Conservation (phyloP, 2,113 vertebrate genomes). For the Strix aluco region DNA sequence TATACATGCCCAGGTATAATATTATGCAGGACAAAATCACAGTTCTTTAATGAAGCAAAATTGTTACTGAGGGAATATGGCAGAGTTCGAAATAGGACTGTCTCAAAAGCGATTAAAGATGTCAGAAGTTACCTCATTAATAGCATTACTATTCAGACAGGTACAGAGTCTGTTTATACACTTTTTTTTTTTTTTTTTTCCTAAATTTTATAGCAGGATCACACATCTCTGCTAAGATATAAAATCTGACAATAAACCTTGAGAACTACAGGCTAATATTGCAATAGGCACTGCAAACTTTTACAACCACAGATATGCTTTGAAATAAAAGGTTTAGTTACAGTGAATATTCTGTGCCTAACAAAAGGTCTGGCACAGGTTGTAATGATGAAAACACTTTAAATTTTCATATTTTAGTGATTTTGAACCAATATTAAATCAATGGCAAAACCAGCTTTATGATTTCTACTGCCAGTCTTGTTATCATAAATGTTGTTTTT, state of each 20-base stretch:
- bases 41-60: background rate
- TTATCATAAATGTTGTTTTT: background rate
- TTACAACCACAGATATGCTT: background rate
- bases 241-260: slow-evolving; percentile 27
- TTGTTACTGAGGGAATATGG: background rate
- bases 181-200: background rate
- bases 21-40: background rate
- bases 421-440: background rate
- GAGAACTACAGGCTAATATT: background rate
- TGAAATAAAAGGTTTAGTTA: background rate
- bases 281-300: background rate
- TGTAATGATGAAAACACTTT: background rate
- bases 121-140: background rate
- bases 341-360: background rate
- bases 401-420: background rate
- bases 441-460: background rate
- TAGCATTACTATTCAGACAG: background rate
- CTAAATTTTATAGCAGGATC: slow-evolving; percentile 8
- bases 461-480: background rate
- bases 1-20: background rate
- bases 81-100: background rate
- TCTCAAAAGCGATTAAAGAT: background rate
- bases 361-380: background rate
- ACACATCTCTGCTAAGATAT: background rate
- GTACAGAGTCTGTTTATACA: background rate